Evolutionary conservation across 2,113 vertebrate genomes (phyloP).

Genomic region (Corythaeola cristata): DNA sequence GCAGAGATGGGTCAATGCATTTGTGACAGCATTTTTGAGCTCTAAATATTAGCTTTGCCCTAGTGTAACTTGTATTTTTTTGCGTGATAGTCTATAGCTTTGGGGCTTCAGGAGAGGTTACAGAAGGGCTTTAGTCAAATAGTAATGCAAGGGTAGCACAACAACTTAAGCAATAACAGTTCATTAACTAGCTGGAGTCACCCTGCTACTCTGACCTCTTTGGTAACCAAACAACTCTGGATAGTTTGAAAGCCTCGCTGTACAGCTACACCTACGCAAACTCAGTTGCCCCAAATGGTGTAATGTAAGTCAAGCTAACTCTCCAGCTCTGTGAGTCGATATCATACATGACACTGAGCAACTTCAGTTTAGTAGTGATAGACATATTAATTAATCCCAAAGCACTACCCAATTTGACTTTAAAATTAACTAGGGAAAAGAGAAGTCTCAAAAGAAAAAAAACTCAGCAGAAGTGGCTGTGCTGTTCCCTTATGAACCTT

Average conservation of each 20-base stretch:
- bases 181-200: background rate
- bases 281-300: background rate
- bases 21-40: background rate
- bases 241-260: background rate
- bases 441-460: background rate
- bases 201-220: background rate
- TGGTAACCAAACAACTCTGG: background rate
- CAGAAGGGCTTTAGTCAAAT: background rate
- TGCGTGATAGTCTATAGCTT: background rate
- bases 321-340: background rate
- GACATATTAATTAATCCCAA: background rate
- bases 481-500: background rate
- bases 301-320: background rate
- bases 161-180: background rate
- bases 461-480: background rate
- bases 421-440: background rate
- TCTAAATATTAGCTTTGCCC: background rate
- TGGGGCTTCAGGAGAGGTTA: background rate
- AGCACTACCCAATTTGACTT: background rate
- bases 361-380: background rate
- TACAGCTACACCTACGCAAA: background rate
- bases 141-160: background rate
- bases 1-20: background rate
- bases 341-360: fast-evolving
- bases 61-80: background rate